Conservation (phyloP, 2,888 invertebrate genomes). For the Polyploca ridens region DNA sequence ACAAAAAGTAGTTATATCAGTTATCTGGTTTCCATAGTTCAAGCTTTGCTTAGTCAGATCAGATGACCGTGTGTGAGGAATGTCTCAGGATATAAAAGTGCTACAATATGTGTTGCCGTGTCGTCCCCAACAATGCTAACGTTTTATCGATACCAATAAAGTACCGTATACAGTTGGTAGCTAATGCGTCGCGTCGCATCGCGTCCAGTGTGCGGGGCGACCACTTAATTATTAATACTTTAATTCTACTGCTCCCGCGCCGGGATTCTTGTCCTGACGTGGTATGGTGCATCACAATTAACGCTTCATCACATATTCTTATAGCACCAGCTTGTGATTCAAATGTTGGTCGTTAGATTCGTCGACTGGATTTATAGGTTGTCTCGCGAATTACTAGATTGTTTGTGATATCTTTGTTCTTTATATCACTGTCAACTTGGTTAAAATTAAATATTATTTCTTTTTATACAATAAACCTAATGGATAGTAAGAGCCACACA, state of each 20-base stretch:
- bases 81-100: too few relatives aligned
- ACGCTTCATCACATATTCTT: conserved; percentile 24
- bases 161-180: conserved; percentile 51
- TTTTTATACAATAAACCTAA: too few relatives aligned
- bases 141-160: conserved; percentile 37
- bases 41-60: too few relatives aligned
- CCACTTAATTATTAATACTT: conserved; percentile 48
- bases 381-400: too few relatives aligned
- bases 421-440: too few relatives aligned
- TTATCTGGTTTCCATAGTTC: too few relatives aligned
- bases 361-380: not conserved
- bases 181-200: conserved; percentile 38
- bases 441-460: too few relatives aligned
- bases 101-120: conserved; percentile 33
- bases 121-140: conserved; percentile 30
- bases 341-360: not conserved
- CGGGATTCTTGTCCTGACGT: conserved; percentile 3
- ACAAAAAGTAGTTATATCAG: too few relatives aligned
- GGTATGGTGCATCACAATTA: conserved; percentile 11
- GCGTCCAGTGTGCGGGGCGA: conserved; percentile 7
- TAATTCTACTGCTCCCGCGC: conserved; percentile 30
- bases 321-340: conserved; percentile 13
- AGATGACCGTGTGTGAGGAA: too few relatives aligned
- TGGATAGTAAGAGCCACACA: too few relatives aligned
- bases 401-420: too few relatives aligned